Evolutionary conservation across 2,888 invertebrate genomes (phyloP).

Genomic region (Eupithecia subfuscata): DNA sequence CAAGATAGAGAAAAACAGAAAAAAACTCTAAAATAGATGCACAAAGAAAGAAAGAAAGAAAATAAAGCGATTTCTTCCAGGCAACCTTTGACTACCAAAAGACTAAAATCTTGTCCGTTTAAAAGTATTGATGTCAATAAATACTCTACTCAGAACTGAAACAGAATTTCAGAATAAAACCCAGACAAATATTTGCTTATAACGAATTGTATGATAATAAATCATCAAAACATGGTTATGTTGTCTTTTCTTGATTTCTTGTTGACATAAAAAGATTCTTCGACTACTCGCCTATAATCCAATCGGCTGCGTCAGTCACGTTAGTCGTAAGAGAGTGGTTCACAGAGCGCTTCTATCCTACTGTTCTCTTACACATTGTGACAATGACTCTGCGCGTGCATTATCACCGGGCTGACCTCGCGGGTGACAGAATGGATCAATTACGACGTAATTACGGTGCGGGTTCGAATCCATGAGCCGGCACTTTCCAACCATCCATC

Average conservation of each 20-base stretch:
- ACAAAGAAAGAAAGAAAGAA: too few species aligned
- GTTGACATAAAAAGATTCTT: too few species aligned
- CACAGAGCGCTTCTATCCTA: neutral
- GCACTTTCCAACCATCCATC: constrained; percentile 26
- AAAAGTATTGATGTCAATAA: neutral
- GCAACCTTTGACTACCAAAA: neutral
- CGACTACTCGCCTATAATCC: too few species aligned
- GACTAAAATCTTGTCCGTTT: neutral
- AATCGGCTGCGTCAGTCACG: neutral
- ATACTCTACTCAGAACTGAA: too few species aligned
- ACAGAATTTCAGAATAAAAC: too few species aligned
- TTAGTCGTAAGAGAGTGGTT: neutral
- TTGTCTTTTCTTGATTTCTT: too few species aligned
- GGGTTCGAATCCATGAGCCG: constrained; percentile 33
- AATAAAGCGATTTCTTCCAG: too few species aligned
- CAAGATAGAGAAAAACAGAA: too few species aligned
- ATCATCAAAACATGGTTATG: too few species aligned
- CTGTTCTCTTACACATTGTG: neutral
- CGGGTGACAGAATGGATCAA: constrained; percentile 35
- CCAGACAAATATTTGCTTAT: too few species aligned
- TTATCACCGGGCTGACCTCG: constrained; percentile 31
- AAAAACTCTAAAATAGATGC: too few species aligned
- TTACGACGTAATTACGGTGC: constrained; percentile 33
- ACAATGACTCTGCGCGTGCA: constrained; percentile 15
- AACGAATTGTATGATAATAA: too few species aligned